Base-by-base conservation (phyloP, 2,888 invertebrate species). In the Clanis bilineata region DNA sequence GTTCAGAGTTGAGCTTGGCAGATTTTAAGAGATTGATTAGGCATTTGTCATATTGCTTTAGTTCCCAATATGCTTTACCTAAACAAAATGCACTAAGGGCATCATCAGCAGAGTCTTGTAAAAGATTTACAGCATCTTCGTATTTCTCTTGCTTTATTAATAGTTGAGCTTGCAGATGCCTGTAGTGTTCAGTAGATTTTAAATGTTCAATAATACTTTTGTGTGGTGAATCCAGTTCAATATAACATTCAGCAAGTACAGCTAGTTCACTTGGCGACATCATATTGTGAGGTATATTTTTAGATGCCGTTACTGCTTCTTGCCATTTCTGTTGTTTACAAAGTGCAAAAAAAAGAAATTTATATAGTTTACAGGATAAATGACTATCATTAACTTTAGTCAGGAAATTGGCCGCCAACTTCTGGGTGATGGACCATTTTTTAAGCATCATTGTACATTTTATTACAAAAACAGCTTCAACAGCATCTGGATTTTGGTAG, bases 1-100 rank as follows among this genome's bases (percentile, higher is more conserved):
- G 94, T 73, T 95, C 94, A n/a, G 96, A 94, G 79, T 97, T 95
- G 10, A 95, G 80, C 80, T 96, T 95, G 1, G 95, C 94, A 55
- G 95, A 94, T 90, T 94, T 95, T 4, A 96, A 80, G 71, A 96
- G 93, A 64, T 93, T 93, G 62, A 93, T 86, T 36, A 95, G 85
- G 67, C 95, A 93, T 66, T 94, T 93, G 36, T 94, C 92, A 82
- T 92, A 93, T 62, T 95, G 85, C 44, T 92, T 82, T 18, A 93
- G 74, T 72, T 93, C 85, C 93, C 94, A 95, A 78, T 94, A 93
- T 59, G 95, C 88, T 73, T 89, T 86, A 1, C 95, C 95, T 57
- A 95, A 83, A 76, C 93, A 92, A 61, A 94, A 85, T 85, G 93
- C 93, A 65, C 93, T 91, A 62, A 94, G 86, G 15, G 93, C 82